These are phyloP conservation scores for Amphiprion clarkii DNA, from an alignment of 2,797 vertebrate species.

Conservation along the genomic window DNA sequence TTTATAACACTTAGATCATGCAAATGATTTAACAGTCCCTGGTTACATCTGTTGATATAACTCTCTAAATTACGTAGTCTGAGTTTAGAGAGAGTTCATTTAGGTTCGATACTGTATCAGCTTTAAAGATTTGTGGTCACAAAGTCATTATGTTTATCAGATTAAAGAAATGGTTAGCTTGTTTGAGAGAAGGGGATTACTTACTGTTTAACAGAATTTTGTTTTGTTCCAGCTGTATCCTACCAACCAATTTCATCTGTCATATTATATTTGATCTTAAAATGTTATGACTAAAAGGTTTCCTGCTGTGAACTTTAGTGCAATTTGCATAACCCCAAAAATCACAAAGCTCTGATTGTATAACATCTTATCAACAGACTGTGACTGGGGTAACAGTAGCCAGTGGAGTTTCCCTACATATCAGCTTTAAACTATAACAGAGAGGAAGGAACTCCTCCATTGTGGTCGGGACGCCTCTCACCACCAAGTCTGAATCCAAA, in stretches of 20 bases:
- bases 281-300: conserved; percentile 36
- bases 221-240: conserved; percentile 5
- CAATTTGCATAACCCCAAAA: conserved; percentile 52
- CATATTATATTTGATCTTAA: conserved; percentile 29
- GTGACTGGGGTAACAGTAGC: conserved; percentile 32
- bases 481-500: conserved; percentile 56
- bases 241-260: conserved; percentile 9
- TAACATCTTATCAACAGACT: conserved; percentile 39
- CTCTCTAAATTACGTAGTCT: background rate
- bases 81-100: conserved; percentile 21
- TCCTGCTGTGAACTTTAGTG: conserved; percentile 49
- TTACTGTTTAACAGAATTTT: conserved; percentile 1
- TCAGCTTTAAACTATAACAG: conserved; percentile 46
- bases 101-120: background rate
- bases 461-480: conserved; percentile 68
- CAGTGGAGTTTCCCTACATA: conserved; percentile 67
- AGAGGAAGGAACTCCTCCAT: conserved; percentile 77
- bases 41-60: conserved; percentile 22
- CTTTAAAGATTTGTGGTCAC: conserved; percentile 16
- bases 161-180: conserved; percentile 9
- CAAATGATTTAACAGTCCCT: conserved; percentile 10
- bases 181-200: conserved; percentile 6
- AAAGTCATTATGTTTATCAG: background rate
- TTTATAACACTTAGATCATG: conserved; percentile 1
- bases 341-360: conserved; percentile 34